phyloP scores from a whole-genome alignment of 2,113 vertebrate genomes.

The Apodemus sylvaticus region DNA sequence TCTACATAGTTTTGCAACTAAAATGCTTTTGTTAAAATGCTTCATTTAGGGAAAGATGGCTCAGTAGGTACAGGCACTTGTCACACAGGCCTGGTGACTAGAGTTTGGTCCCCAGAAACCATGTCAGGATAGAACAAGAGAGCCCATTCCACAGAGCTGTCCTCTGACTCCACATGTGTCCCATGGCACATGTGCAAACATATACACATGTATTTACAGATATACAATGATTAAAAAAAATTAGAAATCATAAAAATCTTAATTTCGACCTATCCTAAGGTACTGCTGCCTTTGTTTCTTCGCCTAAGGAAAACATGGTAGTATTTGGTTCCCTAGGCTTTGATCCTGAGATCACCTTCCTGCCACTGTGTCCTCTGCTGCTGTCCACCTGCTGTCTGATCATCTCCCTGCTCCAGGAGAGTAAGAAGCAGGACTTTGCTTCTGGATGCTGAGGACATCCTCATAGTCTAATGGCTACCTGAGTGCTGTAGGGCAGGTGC shows the following conservation, averaged over 20 bases:
- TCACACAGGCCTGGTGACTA: background rate
- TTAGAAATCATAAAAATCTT: background rate
- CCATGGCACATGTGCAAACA: background rate
- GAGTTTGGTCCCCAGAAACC: background rate
- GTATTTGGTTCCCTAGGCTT: background rate
- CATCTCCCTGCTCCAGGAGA: background rate
- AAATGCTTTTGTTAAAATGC: conserved; percentile 35
- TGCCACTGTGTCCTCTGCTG: background rate
- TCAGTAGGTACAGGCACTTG: background rate
- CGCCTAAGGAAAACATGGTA: background rate
- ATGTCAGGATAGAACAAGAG: background rate
- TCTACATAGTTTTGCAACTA: background rate
- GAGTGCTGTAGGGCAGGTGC: background rate
- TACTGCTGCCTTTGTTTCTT: background rate
- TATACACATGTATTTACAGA: background rate
- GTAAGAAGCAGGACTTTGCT: conserved; percentile 24
- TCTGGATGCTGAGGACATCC: background rate
- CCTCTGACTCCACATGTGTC: background rate
- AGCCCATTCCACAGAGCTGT: background rate
- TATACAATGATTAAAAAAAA: too few relatives aligned
- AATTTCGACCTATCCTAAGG: background rate
- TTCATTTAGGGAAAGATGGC: background rate
- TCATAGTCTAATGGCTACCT: background rate
- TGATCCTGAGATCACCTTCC: background rate
- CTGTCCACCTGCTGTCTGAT: background rate